Percentiles rank a stretch among this genome's conserved stretches.
Evolutionary conservation across 1,140 invertebrate genomes (phyloP).

Genomic region (Drosophila bocqueti): DNA sequence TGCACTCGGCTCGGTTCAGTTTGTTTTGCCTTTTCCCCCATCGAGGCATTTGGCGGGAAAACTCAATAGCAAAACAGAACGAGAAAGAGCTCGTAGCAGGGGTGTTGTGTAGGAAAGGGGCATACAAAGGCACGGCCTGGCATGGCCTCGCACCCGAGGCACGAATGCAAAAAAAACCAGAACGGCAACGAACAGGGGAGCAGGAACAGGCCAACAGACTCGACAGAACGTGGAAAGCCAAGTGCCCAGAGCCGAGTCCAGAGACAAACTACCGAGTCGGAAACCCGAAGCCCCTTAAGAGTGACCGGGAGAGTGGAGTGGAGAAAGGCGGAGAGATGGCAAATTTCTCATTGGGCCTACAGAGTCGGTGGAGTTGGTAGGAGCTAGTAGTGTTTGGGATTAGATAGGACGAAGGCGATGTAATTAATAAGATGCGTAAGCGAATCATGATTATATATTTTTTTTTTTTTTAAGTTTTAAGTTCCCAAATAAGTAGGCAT

Average conservation of each 20-base stretch:
- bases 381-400: background rate
- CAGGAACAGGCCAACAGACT: slow-evolving; percentile 62
- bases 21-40: slow-evolving; percentile 32
- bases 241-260: slow-evolving; percentile 43
- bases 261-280: slow-evolving; percentile 33
- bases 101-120: background rate
- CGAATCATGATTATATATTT: too few relatives aligned
- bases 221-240: slow-evolving; percentile 27
- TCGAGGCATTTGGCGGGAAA: slow-evolving; percentile 76
- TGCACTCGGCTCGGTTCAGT: slow-evolving; percentile 29
- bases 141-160: slow-evolving; percentile 51
- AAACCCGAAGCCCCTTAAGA: slow-evolving; percentile 37
- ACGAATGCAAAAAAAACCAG: slow-evolving; percentile 59
- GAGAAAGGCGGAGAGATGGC: background rate
- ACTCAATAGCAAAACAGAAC: slow-evolving; percentile 73
- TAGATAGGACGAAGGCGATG: background rate
- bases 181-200: slow-evolving; percentile 70
- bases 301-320: background rate
- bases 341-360: slow-evolving; percentile 10
- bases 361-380: background rate
- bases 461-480: too few relatives aligned
- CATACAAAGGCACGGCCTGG: slow-evolving; percentile 5
- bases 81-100: slow-evolving; percentile 26
- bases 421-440: background rate
- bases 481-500: too few relatives aligned